Percentiles rank a stretch among this genome's conserved stretches.
Conservation (phyloP, 2,113 vertebrate species). For the Saiga tatarica region DNA sequence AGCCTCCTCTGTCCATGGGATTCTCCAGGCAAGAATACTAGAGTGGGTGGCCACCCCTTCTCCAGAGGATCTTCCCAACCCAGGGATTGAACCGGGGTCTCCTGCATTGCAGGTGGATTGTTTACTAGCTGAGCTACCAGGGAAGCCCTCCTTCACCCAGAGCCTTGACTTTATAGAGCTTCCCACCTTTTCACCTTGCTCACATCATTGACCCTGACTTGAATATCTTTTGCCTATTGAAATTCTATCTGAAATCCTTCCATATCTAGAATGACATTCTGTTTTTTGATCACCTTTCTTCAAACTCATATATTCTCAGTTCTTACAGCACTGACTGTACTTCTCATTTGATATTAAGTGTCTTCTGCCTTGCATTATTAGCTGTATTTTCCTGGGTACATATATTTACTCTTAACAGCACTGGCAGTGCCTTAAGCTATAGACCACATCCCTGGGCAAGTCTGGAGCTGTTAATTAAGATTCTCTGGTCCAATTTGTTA, state of each 20-base stretch:
- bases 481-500: background rate
- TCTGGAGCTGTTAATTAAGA: conserved; percentile 22
- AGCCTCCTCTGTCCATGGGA: background rate
- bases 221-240: background rate
- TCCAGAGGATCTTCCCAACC: background rate
- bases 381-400: background rate
- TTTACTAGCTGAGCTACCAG: background rate
- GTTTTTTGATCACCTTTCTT: background rate
- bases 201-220: background rate
- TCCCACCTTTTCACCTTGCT: background rate
- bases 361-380: background rate
- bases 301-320: background rate
- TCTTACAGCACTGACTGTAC: background rate
- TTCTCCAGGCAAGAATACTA: background rate
- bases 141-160: background rate
- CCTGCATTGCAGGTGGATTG: background rate
- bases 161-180: background rate
- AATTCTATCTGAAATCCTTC: background rate
- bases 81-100: background rate
- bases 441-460: background rate
- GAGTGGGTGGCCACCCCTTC: background rate
- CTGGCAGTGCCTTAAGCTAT: background rate
- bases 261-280: conserved; percentile 1
- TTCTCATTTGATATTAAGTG: background rate
- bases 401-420: background rate